Evolutionary conservation across 2,888 invertebrate species (phyloP).

Genomic region (Drosophila villosipedis): DNA sequence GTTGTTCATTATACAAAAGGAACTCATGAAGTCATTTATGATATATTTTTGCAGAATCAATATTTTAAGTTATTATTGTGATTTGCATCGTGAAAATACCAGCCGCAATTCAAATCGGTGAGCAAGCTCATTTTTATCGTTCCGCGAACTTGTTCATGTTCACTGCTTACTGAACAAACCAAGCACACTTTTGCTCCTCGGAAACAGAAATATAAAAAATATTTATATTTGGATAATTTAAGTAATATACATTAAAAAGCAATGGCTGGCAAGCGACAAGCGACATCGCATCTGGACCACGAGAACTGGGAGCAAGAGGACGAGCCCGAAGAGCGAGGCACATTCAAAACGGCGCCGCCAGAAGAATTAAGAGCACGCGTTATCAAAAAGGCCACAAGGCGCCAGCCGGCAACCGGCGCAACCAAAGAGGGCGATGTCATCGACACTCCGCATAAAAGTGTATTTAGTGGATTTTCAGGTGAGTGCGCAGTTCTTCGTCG

Average conservation of each 20-base stretch:
- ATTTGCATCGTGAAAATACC: not conserved
- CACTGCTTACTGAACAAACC: constrained; percentile 10
- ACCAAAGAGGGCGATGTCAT: constrained; percentile 41
- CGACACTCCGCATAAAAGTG: constrained; percentile 85
- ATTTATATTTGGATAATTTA: not conserved
- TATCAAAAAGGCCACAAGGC: constrained; percentile 90
- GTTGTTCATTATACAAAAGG: not conserved
- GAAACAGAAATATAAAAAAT: constrained; percentile 1
- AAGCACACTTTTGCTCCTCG: constrained; percentile 2
- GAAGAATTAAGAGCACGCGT: constrained; percentile 91
- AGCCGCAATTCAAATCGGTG: not conserved
- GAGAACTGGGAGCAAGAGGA: constrained; percentile 95
- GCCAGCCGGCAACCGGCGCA: constrained; percentile 67
- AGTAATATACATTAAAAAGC: constrained; percentile 1
- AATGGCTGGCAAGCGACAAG: constrained; percentile 91
- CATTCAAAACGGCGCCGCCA: constrained; percentile 89
- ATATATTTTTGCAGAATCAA: not conserved
- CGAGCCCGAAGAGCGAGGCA: constrained; percentile 91
- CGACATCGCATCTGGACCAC: constrained; percentile 91
- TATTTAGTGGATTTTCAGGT: constrained; percentile 90
- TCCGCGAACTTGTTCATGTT: constrained; percentile 7
- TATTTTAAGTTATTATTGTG: not conserved
- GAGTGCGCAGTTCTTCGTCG: constrained; percentile 64
- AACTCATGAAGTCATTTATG: not conserved
- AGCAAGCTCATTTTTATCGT: not conserved